Percentiles rank a stretch among this genome's conserved stretches.
These are phyloP conservation scores for Hyposoter dolosus DNA, from an alignment of 2,888 invertebrate species.

Conservation along the genomic window DNA sequence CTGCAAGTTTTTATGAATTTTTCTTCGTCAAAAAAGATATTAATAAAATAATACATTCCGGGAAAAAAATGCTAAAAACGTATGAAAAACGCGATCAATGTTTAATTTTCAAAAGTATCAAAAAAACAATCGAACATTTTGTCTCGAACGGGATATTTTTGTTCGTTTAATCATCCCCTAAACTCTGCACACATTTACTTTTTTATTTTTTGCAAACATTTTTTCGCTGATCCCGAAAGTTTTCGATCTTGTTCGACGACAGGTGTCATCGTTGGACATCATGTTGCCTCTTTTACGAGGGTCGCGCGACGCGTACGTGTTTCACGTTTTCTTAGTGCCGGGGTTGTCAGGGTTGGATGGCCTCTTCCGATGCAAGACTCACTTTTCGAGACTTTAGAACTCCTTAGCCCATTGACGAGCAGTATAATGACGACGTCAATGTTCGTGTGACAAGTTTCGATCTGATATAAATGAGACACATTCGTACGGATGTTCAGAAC, in stretches of 20 bases:
- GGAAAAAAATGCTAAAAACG: neutral
- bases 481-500: neutral
- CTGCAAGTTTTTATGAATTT: slow-evolving; percentile 11
- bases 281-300: slow-evolving; percentile 63
- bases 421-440: slow-evolving; percentile 18
- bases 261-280: slow-evolving; percentile 67
- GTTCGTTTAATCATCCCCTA: neutral
- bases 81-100: neutral
- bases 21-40: neutral
- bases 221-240: slow-evolving; percentile 61
- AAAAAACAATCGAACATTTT: neutral
- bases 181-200: neutral
- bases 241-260: slow-evolving; percentile 56
- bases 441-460: slow-evolving; percentile 13
- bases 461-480: neutral
- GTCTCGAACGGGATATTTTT: neutral
- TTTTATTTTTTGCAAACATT: neutral
- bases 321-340: neutral
- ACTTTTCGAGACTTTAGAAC: slow-evolving; percentile 32
- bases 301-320: slow-evolving; percentile 61
- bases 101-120: neutral
- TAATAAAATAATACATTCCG: neutral
- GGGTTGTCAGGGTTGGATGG: slow-evolving; percentile 12
- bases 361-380: neutral
- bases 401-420: neutral